These are phyloP conservation scores for Paralichthys olivaceus DNA, from an alignment of 2,113 vertebrate genomes.

Conservation along the genomic window DNA sequence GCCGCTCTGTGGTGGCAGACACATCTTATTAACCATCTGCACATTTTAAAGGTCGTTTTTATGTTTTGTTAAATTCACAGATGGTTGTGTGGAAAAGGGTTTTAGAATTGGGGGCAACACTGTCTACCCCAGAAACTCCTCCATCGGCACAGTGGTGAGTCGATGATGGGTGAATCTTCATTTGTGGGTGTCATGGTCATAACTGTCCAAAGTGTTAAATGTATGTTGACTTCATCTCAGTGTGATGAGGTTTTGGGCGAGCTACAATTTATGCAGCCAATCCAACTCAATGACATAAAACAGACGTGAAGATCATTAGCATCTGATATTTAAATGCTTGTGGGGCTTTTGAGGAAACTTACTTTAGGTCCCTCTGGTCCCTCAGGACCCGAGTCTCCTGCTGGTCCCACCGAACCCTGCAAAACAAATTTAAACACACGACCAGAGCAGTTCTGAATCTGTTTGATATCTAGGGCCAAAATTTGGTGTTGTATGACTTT, in stretches of 20 bases:
- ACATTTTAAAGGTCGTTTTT: conserved; percentile 60
- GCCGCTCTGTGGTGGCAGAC: conserved; percentile 9
- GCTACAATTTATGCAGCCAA: no score
- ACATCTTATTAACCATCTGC: conserved; percentile 45
- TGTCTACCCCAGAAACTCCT: no score
- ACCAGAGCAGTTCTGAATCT: not conserved
- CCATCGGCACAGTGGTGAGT: no score
- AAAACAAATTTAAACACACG: conserved; percentile 21
- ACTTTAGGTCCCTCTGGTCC: conserved; percentile 80
- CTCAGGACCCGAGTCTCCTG: conserved; percentile 76
- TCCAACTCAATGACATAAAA: not conserved
- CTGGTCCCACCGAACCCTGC: conserved; percentile 68
- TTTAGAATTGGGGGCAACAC: no score
- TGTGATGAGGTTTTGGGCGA: not conserved
- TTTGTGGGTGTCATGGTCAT: no score
- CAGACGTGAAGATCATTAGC: no score
- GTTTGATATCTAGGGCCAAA: no score
- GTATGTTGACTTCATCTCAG: not conserved
- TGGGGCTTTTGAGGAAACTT: not conserved
- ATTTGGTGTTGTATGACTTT: no score
- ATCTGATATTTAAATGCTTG: not conserved
- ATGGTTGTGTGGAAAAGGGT: conserved; percentile 5
- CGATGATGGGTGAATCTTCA: no score
- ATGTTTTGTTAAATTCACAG: not conserved
- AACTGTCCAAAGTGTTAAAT: no score